These are phyloP conservation scores for Premnoplex brunnescens DNA, from an alignment of 2,797 vertebrate genomes.

Conservation along the genomic window DNA sequence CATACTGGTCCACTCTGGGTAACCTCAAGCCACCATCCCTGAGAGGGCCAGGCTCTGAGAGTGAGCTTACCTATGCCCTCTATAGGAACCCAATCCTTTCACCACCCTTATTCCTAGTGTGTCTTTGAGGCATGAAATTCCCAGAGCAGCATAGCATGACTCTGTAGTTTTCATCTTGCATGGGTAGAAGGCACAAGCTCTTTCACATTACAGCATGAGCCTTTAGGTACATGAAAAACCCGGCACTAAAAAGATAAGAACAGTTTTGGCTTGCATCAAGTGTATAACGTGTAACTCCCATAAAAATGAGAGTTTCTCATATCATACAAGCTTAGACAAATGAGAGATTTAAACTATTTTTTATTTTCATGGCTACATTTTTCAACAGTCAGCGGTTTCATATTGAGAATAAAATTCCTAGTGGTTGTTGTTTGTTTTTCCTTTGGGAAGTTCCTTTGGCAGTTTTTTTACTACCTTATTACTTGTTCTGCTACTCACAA, in stretches of 20 bases:
- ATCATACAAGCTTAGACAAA: conserved; percentile 69
- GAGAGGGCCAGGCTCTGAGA: not conserved
- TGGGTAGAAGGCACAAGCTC: not conserved
- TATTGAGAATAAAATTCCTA: conserved; percentile 69
- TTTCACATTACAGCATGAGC: not conserved
- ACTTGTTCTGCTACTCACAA: not conserved
- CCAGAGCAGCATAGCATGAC: not conserved
- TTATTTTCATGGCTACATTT: conserved; percentile 65
- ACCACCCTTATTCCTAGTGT: not conserved
- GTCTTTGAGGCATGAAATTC: not conserved
- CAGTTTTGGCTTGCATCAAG: not conserved
- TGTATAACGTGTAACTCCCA: not conserved
- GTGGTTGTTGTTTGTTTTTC: conserved; percentile 39
- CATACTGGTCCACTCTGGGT: not conserved
- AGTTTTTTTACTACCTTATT: conserved; percentile 46
- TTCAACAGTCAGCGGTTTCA: conserved; percentile 64
- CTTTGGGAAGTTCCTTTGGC: conserved; percentile 48
- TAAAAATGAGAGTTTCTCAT: conserved; percentile 50
- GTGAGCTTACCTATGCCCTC: not conserved
- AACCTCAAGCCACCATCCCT: not conserved
- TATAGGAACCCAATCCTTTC: not conserved
- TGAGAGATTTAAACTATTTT: conserved; percentile 51
- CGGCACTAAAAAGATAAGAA: not conserved
- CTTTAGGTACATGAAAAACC: not conserved
- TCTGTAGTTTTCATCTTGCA: not conserved